Evolutionary conservation across 2,797 vertebrate genomes (phyloP).

Genomic region (Microcaecilia unicolor): DNA sequence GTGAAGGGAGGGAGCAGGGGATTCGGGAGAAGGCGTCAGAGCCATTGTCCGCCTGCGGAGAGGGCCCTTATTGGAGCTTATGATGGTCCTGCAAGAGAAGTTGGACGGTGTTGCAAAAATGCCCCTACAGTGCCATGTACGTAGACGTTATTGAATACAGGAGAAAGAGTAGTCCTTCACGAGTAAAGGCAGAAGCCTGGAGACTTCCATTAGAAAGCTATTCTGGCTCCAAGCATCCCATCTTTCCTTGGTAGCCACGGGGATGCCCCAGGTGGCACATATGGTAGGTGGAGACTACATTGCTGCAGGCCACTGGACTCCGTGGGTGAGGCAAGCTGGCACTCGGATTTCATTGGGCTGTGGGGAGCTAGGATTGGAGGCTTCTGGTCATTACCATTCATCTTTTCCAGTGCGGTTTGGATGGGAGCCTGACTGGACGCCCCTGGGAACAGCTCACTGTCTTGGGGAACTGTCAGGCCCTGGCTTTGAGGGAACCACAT

Average conservation of each 20-base stretch:
- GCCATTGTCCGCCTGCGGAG: fast-evolving
- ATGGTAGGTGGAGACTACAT: too few relatives aligned
- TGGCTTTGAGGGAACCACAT: too few relatives aligned
- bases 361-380: slow-evolving; percentile 43
- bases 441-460: not conserved
- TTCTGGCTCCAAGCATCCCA: too few relatives aligned
- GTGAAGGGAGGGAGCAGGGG: not conserved
- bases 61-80: too few relatives aligned
- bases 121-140: too few relatives aligned
- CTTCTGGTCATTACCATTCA: slow-evolving; percentile 10
- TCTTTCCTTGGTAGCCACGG: too few relatives aligned
- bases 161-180: not conserved
- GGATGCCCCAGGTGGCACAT: too few relatives aligned
- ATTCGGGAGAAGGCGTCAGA: not conserved
- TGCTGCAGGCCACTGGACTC: slow-evolving; percentile 71
- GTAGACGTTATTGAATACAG: too few relatives aligned
- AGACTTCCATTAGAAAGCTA: too few relatives aligned
- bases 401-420: not conserved
- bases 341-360: slow-evolving; percentile 67
- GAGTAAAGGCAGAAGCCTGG: too few relatives aligned
- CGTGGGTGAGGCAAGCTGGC: slow-evolving; percentile 71
- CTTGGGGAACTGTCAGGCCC: not conserved
- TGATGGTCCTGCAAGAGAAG: not conserved
- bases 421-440: not conserved
- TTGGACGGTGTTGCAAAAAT: not conserved